phyloP scores from a whole-genome alignment of 2,113 vertebrate species.

The Mobula hypostoma region DNA sequence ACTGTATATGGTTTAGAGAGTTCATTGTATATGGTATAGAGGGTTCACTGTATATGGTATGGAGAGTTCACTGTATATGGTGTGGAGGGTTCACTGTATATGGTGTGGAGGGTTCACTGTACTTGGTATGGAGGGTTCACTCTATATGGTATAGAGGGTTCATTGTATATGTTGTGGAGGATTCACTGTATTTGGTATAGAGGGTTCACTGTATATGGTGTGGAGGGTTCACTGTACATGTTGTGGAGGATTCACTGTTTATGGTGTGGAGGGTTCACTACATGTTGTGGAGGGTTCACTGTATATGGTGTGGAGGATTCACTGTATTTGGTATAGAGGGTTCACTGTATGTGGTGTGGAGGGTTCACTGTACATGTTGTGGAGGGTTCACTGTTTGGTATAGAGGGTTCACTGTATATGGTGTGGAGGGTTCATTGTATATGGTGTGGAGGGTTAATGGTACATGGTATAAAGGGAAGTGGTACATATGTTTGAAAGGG shows the following conservation, averaged over 20 bases:
- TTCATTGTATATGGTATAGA: no score
- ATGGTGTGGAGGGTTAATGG: not conserved
- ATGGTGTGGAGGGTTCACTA: not conserved
- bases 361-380: not conserved
- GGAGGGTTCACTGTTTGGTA: not conserved
- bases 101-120: not conserved
- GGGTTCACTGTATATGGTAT: not conserved
- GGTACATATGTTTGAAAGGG: not conserved
- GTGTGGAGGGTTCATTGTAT: not conserved
- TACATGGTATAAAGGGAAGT: not conserved
- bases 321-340: no score
- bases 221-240: not conserved
- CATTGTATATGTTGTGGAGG: not conserved
- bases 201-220: not conserved
- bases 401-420: not conserved
- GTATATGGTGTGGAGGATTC: not conserved
- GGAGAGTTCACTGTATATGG: not conserved
- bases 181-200: not conserved
- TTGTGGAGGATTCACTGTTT: not conserved
- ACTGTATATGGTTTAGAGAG: no score
- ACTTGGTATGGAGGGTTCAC: not conserved
- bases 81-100: not conserved
- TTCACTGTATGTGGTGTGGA: not conserved
- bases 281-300: not conserved
- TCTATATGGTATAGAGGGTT: not conserved